phyloP scores from a whole-genome alignment of 2,113 vertebrate genomes.

The Protomyctophum bolini region DNA sequence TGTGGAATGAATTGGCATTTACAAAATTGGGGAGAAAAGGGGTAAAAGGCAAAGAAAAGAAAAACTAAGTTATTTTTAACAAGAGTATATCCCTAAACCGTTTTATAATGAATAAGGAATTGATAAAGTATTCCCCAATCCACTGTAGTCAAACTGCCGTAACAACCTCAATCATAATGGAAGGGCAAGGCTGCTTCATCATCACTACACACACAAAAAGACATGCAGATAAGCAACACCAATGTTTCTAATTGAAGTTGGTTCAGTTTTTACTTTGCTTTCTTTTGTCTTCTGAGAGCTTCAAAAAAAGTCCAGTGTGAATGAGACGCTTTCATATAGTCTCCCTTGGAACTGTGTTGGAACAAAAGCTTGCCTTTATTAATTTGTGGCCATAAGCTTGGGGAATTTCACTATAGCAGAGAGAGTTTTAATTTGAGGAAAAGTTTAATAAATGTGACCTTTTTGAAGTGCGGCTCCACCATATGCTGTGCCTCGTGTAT shows the following conservation, averaged over 20 bases:
- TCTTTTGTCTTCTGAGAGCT: constrained; percentile 69
- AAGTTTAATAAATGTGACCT: constrained; percentile 77
- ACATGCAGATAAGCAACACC: constrained; percentile 66
- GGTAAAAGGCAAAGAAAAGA: background rate
- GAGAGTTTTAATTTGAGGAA: constrained; percentile 72
- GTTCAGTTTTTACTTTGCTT: constrained; percentile 52
- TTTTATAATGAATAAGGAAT: constrained; percentile 20
- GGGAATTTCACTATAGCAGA: constrained; percentile 70
- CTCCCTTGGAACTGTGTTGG: constrained; percentile 55
- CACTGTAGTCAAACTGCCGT: constrained; percentile 30
- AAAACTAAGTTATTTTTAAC: background rate
- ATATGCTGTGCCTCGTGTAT: background rate
- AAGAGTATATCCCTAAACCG: constrained; percentile 12
- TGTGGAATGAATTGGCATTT: too few species aligned
- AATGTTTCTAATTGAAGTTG: constrained; percentile 67
- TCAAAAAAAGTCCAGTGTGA: constrained; percentile 63
- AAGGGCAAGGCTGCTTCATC: constrained; percentile 53
- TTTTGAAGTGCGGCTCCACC: constrained; percentile 47
- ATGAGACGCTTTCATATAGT: constrained; percentile 70
- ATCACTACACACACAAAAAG: constrained; percentile 38
- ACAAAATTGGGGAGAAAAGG: too few species aligned
- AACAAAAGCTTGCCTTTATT: constrained; percentile 79
- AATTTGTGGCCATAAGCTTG: constrained; percentile 75
- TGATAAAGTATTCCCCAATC: constrained; percentile 21
- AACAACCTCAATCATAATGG: constrained; percentile 53